phyloP scores from a whole-genome alignment of 2,888 invertebrate species.

The Tinea pellionella region DNA sequence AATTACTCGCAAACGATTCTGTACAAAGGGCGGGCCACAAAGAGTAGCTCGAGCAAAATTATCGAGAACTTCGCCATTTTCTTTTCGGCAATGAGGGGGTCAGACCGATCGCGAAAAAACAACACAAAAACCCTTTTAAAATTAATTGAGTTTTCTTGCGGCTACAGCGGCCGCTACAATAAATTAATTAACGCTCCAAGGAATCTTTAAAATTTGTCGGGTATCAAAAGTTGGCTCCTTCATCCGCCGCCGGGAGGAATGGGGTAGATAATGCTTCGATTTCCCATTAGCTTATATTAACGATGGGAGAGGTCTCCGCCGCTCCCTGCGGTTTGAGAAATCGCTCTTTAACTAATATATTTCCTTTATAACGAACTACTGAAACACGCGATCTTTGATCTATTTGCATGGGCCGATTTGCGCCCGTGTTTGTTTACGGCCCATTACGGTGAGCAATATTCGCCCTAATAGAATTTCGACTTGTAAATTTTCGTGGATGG shows the following conservation, averaged over 20 bases:
- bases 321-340: conserved; percentile 43
- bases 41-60: conserved; percentile 36
- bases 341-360: conserved; percentile 55
- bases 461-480: conserved; percentile 55
- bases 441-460: conserved; percentile 50
- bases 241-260: conserved; percentile 22
- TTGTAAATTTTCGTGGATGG: conserved; percentile 52
- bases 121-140: conserved; percentile 70
- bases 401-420: conserved; percentile 44
- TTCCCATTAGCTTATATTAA: conserved; percentile 66
- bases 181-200: conserved; percentile 68
- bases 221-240: conserved; percentile 56
- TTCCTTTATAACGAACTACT: conserved; percentile 57
- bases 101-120: conserved; percentile 44
- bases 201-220: conserved; percentile 66
- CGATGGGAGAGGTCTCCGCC: conserved; percentile 50
- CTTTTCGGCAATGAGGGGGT: conserved; percentile 35
- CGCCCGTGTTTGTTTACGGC: conserved; percentile 45
- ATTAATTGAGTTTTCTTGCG: conserved; percentile 70
- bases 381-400: conserved; percentile 65
- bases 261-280: conserved; percentile 62
- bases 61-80: conserved; percentile 48
- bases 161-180: conserved; percentile 63
- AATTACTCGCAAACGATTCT: conserved; percentile 49
- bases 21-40: conserved; percentile 47